phyloP scores from a whole-genome alignment of 2,113 vertebrate species.

The Hemibagrus wyckioides region DNA sequence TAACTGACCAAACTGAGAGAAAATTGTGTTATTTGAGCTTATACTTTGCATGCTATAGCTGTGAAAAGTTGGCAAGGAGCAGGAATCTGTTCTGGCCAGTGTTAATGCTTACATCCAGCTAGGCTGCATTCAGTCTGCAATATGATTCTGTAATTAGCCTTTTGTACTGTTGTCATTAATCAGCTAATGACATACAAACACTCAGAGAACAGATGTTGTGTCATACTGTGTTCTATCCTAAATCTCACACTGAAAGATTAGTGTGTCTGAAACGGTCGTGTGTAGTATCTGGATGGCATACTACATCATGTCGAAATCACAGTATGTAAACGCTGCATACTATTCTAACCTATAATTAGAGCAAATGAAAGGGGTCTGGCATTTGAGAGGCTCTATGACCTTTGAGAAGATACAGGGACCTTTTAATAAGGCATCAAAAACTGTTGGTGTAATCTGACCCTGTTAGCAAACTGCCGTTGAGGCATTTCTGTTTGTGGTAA shows the following conservation, averaged over 20 bases:
- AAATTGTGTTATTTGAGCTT: slow-evolving; percentile 1
- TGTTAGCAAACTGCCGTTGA: not conserved
- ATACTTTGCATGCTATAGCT: not conserved
- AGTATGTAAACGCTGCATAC: slow-evolving; percentile 13
- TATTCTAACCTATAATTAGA: slow-evolving; percentile 9
- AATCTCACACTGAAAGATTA: not conserved
- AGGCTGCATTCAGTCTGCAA: slow-evolving; percentile 58
- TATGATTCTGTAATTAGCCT: slow-evolving; percentile 57
- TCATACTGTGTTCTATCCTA: slow-evolving; percentile 7
- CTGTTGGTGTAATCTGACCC: not conserved
- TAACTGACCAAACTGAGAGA: not conserved
- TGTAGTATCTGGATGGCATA: slow-evolving; percentile 1
- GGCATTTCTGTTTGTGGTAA: not conserved
- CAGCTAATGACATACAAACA: slow-evolving; percentile 57
- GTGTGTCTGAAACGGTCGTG: slow-evolving; percentile 13
- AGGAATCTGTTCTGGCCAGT: not conserved
- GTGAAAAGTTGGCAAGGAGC: not conserved
- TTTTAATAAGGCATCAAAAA: not conserved
- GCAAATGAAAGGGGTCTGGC: slow-evolving; percentile 23
- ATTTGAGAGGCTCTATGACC: not conserved
- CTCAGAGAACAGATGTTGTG: slow-evolving; percentile 25
- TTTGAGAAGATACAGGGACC: slow-evolving; percentile 9
- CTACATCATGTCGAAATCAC: slow-evolving; percentile 15
- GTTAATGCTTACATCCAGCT: slow-evolving; percentile 34
- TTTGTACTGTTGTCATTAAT: slow-evolving; percentile 54